A percentile compares a stretch with the other conserved stretches of the same genome.
Evolutionary conservation across 2,888 invertebrate genomes (phyloP).

Genomic region (Periphyllus acericola): DNA sequence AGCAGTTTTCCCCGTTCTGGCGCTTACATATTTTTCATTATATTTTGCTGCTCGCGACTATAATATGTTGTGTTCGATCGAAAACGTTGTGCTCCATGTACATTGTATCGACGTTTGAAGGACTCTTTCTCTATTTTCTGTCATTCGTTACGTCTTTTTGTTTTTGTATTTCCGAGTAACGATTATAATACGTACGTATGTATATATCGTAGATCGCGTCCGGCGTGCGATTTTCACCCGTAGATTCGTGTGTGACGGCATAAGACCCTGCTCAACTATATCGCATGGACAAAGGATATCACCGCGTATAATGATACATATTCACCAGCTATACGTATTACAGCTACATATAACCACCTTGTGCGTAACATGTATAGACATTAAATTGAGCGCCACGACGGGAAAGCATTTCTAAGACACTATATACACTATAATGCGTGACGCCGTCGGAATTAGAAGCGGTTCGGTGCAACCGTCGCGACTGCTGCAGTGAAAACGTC

Average conservation of each 20-base stretch:
- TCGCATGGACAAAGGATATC: neutral
- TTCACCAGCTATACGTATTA: no score
- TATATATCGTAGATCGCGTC: no score
- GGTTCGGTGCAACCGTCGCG: neutral
- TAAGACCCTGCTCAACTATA: neutral
- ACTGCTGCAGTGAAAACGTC: neutral
- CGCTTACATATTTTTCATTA: no score
- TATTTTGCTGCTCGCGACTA: no score
- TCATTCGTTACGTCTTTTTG: neutral
- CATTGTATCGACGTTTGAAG: neutral
- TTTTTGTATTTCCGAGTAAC: neutral
- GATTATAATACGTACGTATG: neutral
- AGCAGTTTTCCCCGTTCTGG: no score
- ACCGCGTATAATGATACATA: neutral
- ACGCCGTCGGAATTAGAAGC: slow-evolving; percentile 43
- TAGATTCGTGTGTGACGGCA: neutral
- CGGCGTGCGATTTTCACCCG: neutral
- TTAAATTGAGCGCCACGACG: slow-evolving; percentile 8
- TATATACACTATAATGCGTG: neutral
- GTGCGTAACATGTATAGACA: neutral
- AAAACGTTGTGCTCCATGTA: neutral
- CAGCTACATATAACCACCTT: neutral
- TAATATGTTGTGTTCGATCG: neutral
- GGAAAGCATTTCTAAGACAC: neutral
- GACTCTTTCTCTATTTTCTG: no score